Evolutionary conservation across 2,113 vertebrate genomes (phyloP).

Genomic region (Chascanopsetta lugubris): DNA sequence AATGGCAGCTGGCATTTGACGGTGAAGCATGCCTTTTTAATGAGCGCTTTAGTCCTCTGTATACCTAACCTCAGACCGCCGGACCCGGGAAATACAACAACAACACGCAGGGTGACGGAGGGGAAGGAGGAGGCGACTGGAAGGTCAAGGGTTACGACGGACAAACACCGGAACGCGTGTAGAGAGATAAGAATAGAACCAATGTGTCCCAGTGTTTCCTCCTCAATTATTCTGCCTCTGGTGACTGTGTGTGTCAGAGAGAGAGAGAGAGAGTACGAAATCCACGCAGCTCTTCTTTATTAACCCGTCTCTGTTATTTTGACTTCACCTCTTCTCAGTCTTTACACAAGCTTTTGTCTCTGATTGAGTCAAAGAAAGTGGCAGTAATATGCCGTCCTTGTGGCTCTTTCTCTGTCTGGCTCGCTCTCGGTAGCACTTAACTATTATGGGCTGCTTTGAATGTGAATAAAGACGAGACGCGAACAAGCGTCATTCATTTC

Average conservation of each 20-base stretch:
- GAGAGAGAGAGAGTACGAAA: constrained; percentile 32
- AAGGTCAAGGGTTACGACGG: constrained; percentile 52
- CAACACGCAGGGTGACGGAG: constrained; percentile 35
- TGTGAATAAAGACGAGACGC: constrained; percentile 71
- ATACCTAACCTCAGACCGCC: constrained; percentile 66
- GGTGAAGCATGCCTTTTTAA: constrained; percentile 81
- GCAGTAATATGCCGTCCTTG: constrained; percentile 50
- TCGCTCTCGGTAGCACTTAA: constrained; percentile 66
- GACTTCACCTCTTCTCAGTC: constrained; percentile 53
- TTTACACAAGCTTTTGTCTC: constrained; percentile 49
- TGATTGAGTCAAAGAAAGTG: constrained; percentile 60
- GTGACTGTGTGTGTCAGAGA: background rate
- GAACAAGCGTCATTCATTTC: constrained; percentile 71
- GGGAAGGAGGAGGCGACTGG: constrained; percentile 38
- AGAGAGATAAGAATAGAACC: constrained; percentile 35
- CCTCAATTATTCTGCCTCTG: constrained; percentile 40
- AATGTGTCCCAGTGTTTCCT: constrained; percentile 36
- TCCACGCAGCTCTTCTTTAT: constrained; percentile 39
- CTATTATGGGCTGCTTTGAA: constrained; percentile 73
- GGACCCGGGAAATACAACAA: constrained; percentile 34
- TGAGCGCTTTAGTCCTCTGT: constrained; percentile 75
- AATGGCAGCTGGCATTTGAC: constrained; percentile 78
- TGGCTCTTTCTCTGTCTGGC: constrained; percentile 57
- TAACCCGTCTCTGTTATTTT: constrained; percentile 60
- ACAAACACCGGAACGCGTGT: constrained; percentile 41